Evolutionary conservation across 2,113 vertebrate genomes (phyloP), one percentile per base, ranked within the genome.

Genomic region (Lutjanus erythropterus): DNA sequence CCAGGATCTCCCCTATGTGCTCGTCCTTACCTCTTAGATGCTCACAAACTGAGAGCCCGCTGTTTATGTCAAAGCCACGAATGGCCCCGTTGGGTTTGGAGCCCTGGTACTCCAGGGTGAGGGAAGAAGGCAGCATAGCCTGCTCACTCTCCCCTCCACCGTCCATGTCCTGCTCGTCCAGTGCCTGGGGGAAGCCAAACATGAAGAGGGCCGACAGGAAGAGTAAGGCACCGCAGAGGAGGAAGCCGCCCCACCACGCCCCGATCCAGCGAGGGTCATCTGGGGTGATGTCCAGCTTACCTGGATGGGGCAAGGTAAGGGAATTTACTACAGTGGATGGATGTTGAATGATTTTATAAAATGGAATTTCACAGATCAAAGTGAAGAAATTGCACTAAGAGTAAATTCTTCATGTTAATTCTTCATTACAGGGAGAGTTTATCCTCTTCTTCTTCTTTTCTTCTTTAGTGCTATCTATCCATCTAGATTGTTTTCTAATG

Each of bases 231-330:
- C 93, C 88, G 42, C 94, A 95, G 52, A 95, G 89, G 59, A 95
- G 93, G 90, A 95, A 95, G 81, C 94, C 94, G 6, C 83, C 93
- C 94, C 94, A 95, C 94, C 94, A 95, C 0, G 94, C 94, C 77
- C 94, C 94, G 62, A 95, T 95, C 94, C 94, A 95, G 74, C 93
- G 94, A 74, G 94, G 94, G 81, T 95, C 94, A 55, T 95, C 94
- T 31, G 93, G 93, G 62, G 93, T 94, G 87, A 95, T 95, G 86
- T 94, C 91, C 88, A 95, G 85, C 72, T 75, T 91, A 84, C 88
- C 94, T 94, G 71, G 27, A 50, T 25, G 31, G 14, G 61, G n/a
- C n/a, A n/a, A 49, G 41, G 35, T 1, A 25, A 21, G n/a, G 14
- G 53, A 31, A 50, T 67, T 55, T 15, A 60, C n/a, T 47, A 19